Base-by-base conservation (phyloP, 2,888 invertebrate genomes). In the Lasius fuliginosus region DNA sequence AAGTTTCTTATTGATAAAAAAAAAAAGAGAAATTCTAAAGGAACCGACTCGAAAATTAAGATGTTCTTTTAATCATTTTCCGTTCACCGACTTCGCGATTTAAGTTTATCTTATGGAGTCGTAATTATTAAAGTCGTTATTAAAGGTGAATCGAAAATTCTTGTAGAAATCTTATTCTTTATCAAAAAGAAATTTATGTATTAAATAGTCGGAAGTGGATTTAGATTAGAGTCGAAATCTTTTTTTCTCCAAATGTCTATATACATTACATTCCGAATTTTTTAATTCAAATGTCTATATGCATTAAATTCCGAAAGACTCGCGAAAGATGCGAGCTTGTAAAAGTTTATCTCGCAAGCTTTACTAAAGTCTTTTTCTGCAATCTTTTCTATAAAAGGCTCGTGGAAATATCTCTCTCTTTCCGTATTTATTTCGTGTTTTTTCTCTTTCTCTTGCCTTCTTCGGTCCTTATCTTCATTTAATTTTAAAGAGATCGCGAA, bases 1-100 rank as follows among this genome's bases (percentile, higher is more conserved):
- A 79, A 60, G 30, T 79, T 71, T 49, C 56, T 77, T 77, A 40
- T 56, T 68, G 40, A 68, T 77, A 5, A 23, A 33, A 36, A 36
- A 36, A 40, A 68, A 4, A n/a, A 68, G 11, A 18, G 5, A 56
- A 30, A 68, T 68, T 77, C 1, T 40, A 27, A 60, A 18, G 15
- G 5, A 15, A 75, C 64, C 23, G 36, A 64, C 1, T 33, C 3
- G 75, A 1, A 65, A 49, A 76, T 68, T 53, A 68, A 68, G 2
- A 56, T 12, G n/a, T 5, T 76, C 18, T 53, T 67, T 65, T 67
- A 36, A 67, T 27, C 18, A 68, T 40, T 9, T 53, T 18, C 9
- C 0, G 18, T 40, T 9, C 56, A n/a, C 9, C 23, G 12, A 53
- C 15, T 40, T 58, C 27, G 42, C n/a, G 9, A 3, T 36, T 75